Conservation (phyloP, 2,888 invertebrate species). For the Gerosis bhagava region DNA sequence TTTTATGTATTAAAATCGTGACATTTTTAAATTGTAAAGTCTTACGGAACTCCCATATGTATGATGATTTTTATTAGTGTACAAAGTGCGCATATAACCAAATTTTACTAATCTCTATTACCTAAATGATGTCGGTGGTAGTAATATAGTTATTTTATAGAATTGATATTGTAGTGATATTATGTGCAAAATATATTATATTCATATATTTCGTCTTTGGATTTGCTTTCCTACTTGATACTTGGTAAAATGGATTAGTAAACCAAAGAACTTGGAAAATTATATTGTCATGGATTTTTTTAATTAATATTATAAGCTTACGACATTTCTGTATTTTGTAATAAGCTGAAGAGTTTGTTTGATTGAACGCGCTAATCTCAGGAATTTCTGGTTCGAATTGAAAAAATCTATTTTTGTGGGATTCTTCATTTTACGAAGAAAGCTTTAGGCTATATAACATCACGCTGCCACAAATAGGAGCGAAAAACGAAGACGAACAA, state of each 20-base stretch:
- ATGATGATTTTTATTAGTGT: slow-evolving; percentile 33
- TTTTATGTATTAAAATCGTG: neutral
- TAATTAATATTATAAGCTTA: too few relatives aligned
- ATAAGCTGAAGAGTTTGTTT: too few relatives aligned
- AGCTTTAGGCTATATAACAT: too few relatives aligned
- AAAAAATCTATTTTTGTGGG: too few relatives aligned
- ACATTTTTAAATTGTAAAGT: slow-evolving; percentile 13
- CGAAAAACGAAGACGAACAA: too few relatives aligned
- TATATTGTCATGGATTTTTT: slow-evolving; percentile 12
- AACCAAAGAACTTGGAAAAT: slow-evolving; percentile 48
- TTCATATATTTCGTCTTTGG: slow-evolving; percentile 43
- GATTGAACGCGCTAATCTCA: too few relatives aligned
- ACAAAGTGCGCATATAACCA: slow-evolving; percentile 42
- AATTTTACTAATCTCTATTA: slow-evolving; percentile 35
- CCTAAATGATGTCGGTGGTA: slow-evolving; percentile 36
- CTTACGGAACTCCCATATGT: slow-evolving; percentile 51
- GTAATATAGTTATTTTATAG: slow-evolving; percentile 49
- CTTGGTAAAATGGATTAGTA: slow-evolving; percentile 30
- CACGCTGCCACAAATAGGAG: too few relatives aligned
- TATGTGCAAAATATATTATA: slow-evolving; percentile 56
- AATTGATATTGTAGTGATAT: slow-evolving; percentile 63
- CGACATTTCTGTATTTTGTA: neutral
- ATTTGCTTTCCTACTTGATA: slow-evolving; percentile 25
- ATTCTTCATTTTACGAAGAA: too few relatives aligned
- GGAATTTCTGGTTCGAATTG: too few relatives aligned